These are phyloP conservation scores for Morinoia aosen DNA, from an alignment of 2,888 invertebrate species.

Conservation along the genomic window DNA sequence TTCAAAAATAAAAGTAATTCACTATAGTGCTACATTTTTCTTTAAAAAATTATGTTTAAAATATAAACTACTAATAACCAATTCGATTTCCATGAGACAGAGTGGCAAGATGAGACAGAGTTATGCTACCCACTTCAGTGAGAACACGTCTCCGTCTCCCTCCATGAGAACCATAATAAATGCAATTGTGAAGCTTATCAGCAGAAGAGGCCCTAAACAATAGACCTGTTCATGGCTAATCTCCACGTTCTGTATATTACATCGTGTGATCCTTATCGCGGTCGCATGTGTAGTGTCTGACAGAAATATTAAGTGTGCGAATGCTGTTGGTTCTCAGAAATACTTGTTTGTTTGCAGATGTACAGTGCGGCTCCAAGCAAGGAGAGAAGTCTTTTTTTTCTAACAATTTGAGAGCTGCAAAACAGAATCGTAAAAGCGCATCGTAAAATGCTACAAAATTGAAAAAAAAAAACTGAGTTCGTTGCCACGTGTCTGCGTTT, in stretches of 20 bases:
- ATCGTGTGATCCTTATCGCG: background rate
- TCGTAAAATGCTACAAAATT: background rate
- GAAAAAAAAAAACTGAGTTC: background rate
- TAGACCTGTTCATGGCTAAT: background rate
- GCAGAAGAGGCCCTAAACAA: background rate
- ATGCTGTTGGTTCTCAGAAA: background rate
- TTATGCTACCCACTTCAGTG: background rate
- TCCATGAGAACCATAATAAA: background rate
- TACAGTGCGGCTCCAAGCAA: background rate
- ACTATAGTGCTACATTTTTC: no score
- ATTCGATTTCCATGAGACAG: background rate
- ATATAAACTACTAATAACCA: no score
- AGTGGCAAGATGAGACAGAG: background rate
- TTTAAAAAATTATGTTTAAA: no score
- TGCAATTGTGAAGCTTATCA: background rate
- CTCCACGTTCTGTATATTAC: background rate
- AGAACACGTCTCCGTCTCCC: background rate
- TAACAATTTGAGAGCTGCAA: background rate
- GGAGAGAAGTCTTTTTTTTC: background rate
- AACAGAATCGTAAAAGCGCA: background rate
- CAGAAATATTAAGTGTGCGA: background rate
- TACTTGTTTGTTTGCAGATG: background rate
- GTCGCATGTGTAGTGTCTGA: background rate
- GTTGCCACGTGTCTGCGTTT: background rate
- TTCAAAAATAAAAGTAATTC: no score